Base-by-base conservation (phyloP, 2,797 vertebrate genomes). In the Schizopygopsis malacanthus region DNA sequence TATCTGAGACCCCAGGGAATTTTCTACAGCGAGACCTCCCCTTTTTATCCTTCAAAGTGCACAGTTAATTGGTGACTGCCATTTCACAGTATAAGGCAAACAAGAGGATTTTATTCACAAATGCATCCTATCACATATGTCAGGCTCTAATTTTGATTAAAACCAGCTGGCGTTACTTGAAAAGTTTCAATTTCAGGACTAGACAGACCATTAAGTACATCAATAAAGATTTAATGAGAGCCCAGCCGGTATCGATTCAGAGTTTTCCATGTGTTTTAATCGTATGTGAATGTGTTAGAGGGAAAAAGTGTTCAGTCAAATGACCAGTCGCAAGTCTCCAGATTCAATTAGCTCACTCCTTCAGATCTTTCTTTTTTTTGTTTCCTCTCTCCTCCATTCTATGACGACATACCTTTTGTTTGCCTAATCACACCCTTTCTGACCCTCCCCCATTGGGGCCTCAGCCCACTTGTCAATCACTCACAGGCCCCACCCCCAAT, bases 401-500 rank as follows among this genome's bases (percentile, higher is more conserved):
- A 45, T 63, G 16, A 78, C 43, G 72, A 52, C 54, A 81, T 85
- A 63, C 67, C 81, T 90, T 87, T 88, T 91, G 87, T 87, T 88
- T 83, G 87, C 82, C 72, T 89, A 81, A 89, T 88, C 86, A 84
- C 50, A 84, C 80, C 59, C 83, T 88, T 86, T 67, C 25, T 79
- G 86, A 83, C 85, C 77, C 18, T 77, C 70, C 70, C 88, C 83
- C 82, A 87, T 45, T 72, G 61, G 22, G 76, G 81, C 45, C 84
- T 83, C 76, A 65, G 75, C 88, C 67, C 81, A 70, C 65, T 77
- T 88, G 90, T 88, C 89, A 90, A 81, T 89, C 89, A 89, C 59
- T 69, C 22, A 41, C 39, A 85, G 69, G 56, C 78, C 33, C 88
- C 82, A 71, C 75, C 84, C 87, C 84, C 86, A 16, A 37, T 72